Evolutionary conservation across 2,888 invertebrate genomes (phyloP).

Genomic region (Actias luna): DNA sequence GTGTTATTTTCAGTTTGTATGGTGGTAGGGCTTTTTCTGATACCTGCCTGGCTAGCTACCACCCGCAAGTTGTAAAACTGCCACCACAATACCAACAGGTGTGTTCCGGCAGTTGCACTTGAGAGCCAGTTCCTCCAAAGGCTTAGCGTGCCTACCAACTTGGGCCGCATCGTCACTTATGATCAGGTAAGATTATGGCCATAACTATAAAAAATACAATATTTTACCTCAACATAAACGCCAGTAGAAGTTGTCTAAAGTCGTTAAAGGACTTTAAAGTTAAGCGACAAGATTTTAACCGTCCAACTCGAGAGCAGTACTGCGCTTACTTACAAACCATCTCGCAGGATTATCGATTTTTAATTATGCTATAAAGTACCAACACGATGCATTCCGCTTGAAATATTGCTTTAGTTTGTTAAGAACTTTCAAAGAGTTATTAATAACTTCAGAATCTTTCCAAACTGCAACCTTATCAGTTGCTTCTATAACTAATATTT

Average conservation of each 20-base stretch:
- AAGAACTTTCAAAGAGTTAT: neutral
- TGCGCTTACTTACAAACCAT: slow-evolving; percentile 14
- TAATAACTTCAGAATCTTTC: slow-evolving; percentile 5
- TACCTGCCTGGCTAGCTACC: no score
- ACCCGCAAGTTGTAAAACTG: no score
- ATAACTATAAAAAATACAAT: no score
- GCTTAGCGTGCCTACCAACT: no score
- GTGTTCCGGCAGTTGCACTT: no score
- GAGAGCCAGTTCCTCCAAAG: no score
- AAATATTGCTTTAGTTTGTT: slow-evolving; percentile 8
- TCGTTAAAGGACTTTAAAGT: neutral
- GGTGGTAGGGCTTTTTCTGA: no score
- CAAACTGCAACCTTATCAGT: neutral
- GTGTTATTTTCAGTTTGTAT: no score
- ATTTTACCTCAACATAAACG: neutral
- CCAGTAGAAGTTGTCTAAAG: neutral
- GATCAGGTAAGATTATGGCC: no score
- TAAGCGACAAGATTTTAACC: neutral
- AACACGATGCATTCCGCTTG: slow-evolving; percentile 9
- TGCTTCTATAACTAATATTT: neutral
- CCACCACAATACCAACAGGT: no score
- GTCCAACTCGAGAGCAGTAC: neutral
- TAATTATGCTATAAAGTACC: slow-evolving; percentile 38
- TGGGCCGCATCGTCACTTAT: no score
- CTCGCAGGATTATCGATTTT: slow-evolving; percentile 50